phyloP scores from a whole-genome alignment of 2,113 vertebrate species.

The Haemorhous mexicanus region DNA sequence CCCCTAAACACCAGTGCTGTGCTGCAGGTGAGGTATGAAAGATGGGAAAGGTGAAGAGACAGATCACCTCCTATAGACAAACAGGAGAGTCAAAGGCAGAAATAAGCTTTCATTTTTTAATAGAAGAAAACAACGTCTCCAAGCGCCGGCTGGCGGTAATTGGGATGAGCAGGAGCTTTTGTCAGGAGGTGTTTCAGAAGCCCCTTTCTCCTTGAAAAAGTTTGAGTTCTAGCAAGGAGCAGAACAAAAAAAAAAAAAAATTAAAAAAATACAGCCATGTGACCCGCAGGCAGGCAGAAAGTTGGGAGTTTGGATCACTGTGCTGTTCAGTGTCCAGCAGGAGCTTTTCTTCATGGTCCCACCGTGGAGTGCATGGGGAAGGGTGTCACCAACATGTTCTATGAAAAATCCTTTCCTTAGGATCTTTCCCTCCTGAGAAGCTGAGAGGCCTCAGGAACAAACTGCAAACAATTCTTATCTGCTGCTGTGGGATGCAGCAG shows the following conservation, averaged over 20 bases:
- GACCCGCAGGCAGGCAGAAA: not conserved
- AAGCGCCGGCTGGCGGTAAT: not conserved
- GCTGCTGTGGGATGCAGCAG: too few relatives aligned
- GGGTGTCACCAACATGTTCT: too few relatives aligned
- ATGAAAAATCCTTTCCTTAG: too few relatives aligned
- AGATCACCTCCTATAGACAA: conserved; percentile 53
- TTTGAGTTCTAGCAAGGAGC: conserved; percentile 12
- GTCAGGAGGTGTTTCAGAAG: not conserved
- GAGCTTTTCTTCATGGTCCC: not conserved
- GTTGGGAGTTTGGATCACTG: not conserved
- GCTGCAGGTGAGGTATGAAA: conserved; percentile 46
- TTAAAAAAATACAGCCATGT: not conserved
- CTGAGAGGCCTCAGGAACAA: too few relatives aligned
- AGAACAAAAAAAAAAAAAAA: not conserved
- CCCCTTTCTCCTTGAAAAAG: not conserved
- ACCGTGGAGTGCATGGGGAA: rapidly evolving
- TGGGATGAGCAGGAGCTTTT: conserved; percentile 43
- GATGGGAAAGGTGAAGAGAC: conserved; percentile 55
- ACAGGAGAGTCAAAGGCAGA: conserved; percentile 60
- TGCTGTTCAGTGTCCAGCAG: not conserved
- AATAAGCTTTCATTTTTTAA: conserved; percentile 62
- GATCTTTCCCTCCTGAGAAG: too few relatives aligned
- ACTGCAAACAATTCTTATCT: too few relatives aligned
- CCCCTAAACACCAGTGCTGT: not conserved
- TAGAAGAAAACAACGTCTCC: conserved; percentile 47